These are phyloP conservation scores for Arbacia lixula DNA, from an alignment of 53 echinoderm and acorn worm genomes.

Conservation along the genomic window DNA sequence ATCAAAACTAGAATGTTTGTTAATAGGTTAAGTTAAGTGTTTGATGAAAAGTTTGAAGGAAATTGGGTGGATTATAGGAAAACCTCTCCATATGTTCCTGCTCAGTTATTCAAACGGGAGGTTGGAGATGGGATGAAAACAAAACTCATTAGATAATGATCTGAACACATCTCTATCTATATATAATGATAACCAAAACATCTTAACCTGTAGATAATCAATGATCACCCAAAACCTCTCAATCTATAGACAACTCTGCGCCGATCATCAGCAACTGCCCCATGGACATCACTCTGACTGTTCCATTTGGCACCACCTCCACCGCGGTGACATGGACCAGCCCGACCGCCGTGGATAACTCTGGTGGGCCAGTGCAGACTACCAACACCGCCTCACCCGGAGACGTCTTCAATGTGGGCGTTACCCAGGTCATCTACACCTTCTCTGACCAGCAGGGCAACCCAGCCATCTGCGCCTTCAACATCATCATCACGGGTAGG, in stretches of 20 bases:
- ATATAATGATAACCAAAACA: too few species aligned
- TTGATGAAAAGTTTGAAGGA: too few species aligned
- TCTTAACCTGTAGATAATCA: too few species aligned
- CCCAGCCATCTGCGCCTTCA: constrained; percentile 48
- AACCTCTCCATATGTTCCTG: too few species aligned
- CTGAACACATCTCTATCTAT: too few species aligned
- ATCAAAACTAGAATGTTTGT: too few species aligned
- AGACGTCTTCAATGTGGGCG: constrained; percentile 20
- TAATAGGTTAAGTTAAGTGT: too few species aligned
- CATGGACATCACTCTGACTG: constrained; percentile 6
- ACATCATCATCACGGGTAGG: constrained; percentile 45
- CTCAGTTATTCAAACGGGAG: too few species aligned
- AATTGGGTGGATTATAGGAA: too few species aligned
- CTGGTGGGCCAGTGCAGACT: constrained; percentile 3
- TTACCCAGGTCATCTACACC: constrained; percentile 50
- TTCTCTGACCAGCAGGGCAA: constrained; percentile 51
- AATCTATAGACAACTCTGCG: constrained; percentile 28
- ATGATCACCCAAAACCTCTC: too few species aligned
- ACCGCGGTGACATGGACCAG: constrained; percentile 58
- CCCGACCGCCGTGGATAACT: constrained; percentile 63
- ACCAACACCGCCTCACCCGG: constrained; percentile 36
- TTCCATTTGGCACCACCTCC: constrained; percentile 39
- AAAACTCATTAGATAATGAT: too few species aligned
- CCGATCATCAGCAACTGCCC: constrained; percentile 77
- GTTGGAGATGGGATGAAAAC: too few species aligned